A percentile compares a stretch with the other conserved stretches of the same genome.
These are phyloP conservation scores for Chamaetylas fuelleborni DNA, from an alignment of 2,113 vertebrate genomes.

Conservation along the genomic window DNA sequence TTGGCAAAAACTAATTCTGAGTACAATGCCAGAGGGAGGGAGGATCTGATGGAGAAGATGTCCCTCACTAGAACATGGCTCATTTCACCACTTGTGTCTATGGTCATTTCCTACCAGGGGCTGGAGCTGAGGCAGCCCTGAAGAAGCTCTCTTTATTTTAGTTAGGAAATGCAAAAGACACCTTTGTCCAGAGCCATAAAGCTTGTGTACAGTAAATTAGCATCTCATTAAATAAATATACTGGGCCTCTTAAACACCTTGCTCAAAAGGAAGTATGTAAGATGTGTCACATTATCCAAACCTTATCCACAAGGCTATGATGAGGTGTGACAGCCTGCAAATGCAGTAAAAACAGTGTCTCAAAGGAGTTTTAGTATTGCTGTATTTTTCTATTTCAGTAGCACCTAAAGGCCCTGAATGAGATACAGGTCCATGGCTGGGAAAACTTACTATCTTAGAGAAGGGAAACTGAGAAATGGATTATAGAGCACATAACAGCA, in stretches of 20 bases:
- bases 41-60: background rate
- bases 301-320: background rate
- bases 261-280: background rate
- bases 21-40: background rate
- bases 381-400: background rate
- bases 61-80: background rate
- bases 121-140: background rate
- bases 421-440: background rate
- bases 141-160: background rate
- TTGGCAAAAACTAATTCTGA: background rate
- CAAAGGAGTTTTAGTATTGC: background rate
- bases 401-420: background rate
- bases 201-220: background rate
- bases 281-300: background rate
- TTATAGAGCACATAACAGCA: background rate
- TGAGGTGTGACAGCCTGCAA: background rate
- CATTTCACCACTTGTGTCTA: background rate
- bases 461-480: background rate
- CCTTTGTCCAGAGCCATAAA: background rate
- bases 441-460: background rate
- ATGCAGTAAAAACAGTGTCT: background rate
- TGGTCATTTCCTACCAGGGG: background rate
- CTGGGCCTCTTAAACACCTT: background rate
- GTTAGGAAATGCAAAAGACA: background rate
- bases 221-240: background rate